These are phyloP conservation scores for Chloroceryle amazona DNA, from an alignment of 2,797 vertebrate genomes.

Conservation along the genomic window DNA sequence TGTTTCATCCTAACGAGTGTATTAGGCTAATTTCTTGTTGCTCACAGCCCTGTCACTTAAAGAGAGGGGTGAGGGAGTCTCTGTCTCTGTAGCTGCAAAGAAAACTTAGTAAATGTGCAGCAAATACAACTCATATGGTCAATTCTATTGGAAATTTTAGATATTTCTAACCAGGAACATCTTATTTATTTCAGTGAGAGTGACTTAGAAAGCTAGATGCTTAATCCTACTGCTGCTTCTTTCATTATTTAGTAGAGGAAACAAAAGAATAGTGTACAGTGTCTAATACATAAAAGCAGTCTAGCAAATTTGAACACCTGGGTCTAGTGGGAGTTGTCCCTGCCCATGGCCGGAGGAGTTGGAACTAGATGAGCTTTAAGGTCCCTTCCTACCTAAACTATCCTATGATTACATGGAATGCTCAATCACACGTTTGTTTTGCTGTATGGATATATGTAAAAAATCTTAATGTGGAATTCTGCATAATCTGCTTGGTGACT, in stretches of 20 bases:
- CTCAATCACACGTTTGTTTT: neutral
- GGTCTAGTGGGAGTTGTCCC: neutral
- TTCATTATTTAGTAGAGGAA: neutral
- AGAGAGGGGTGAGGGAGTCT: neutral
- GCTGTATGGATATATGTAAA: accelerated
- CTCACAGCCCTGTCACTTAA: neutral
- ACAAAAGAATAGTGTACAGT: neutral
- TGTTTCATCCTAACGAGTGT: neutral
- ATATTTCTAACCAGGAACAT: neutral
- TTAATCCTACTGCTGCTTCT: neutral
- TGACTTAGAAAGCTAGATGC: neutral
- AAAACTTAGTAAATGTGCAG: neutral
- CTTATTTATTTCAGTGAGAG: neutral
- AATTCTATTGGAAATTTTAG: neutral
- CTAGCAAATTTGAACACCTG: neutral
- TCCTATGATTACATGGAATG: neutral
- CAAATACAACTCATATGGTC: neutral
- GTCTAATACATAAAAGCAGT: neutral
- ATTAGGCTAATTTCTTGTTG: neutral
- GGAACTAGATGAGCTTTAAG: neutral
- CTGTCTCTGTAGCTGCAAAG: neutral
- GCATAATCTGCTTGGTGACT: neutral
- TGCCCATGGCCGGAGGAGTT: neutral
- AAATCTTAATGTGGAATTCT: neutral
- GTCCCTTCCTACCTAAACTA: neutral